Evolutionary conservation across 64 coral and sea anemone species (phyloP), one percentile per base, ranked within the genome.

Genomic region (Montipora capricornis): DNA sequence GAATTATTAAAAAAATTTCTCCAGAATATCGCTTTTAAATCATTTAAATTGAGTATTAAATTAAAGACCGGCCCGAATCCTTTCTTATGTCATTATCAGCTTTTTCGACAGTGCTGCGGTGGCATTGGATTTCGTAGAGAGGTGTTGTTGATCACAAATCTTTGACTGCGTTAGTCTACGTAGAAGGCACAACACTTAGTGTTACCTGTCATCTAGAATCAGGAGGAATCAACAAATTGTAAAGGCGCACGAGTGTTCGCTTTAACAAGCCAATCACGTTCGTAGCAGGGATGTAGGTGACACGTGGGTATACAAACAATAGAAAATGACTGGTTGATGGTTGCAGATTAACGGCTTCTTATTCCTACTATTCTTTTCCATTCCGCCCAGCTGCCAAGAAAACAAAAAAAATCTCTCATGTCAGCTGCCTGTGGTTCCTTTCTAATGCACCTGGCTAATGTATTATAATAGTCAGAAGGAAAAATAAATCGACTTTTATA

Each of bases 1-100:
- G 80, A 95, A 95, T 95, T 84, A 90, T 95, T 95, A 48, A 90
- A 86, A 84, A 80, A 71, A 85, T 79, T 80, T 78, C 29, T 70
- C 87, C 20, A 57, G 49, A 85, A 83, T 95, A 78, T 85, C 82
- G 78, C 78, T 90, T 94, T 90, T 9, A n/a, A 84, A 83, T 76
- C 83, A 84, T 85, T 90, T 83, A 90, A 94, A 16, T 64, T 64
- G 75, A 20, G 47, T 85, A 84, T 87, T 88, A 78, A 86, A 95
- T 85, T 68, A 90, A 78, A 70, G 50, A 51, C 58, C 57, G 55
- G 29, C 60, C 49, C 44, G 49, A 52, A 80, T 90, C 37, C 37
- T 85, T 73, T 77, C 76, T 79, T 69, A 58, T 57, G 17, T 10
- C 45, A 17, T 57, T 50, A 69, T 76, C 14, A 47, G 57, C 47